Evolutionary conservation across 2,113 vertebrate genomes (phyloP).

Genomic region (Myocastor coypus): DNA sequence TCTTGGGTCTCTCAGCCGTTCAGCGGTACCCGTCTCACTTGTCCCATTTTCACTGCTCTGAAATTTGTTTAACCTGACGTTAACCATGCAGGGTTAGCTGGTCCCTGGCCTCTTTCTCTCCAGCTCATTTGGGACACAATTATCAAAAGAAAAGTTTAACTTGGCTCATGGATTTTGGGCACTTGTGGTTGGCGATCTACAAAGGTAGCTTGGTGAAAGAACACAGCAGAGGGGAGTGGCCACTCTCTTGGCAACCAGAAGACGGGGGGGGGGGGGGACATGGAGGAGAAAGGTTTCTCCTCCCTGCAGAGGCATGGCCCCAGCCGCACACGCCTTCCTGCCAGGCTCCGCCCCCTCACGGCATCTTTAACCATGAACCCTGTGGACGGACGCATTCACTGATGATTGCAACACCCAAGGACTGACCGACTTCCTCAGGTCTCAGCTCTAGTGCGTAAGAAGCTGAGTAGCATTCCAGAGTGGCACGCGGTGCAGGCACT

Average conservation of each 20-base stretch:
- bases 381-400: background rate
- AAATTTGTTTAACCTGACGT: background rate
- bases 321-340: background rate
- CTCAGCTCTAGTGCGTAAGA: background rate
- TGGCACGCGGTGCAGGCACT: no score
- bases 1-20: background rate
- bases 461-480: background rate
- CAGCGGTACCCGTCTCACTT: background rate
- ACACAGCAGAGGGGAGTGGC: background rate
- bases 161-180: background rate
- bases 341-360: background rate
- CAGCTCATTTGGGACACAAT: background rate
- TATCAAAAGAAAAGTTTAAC: background rate
- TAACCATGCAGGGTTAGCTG: background rate
- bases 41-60: background rate
- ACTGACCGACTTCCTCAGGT: background rate
- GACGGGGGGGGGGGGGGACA: background rate
- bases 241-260: background rate
- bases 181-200: background rate
- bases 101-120: background rate
- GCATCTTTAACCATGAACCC: background rate
- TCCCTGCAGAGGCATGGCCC: background rate
- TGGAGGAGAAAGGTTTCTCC: background rate
- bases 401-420: background rate
- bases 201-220: background rate